These are phyloP conservation scores for Limonius californicus DNA, from an alignment of 1,140 invertebrate genomes.

Conservation along the genomic window DNA sequence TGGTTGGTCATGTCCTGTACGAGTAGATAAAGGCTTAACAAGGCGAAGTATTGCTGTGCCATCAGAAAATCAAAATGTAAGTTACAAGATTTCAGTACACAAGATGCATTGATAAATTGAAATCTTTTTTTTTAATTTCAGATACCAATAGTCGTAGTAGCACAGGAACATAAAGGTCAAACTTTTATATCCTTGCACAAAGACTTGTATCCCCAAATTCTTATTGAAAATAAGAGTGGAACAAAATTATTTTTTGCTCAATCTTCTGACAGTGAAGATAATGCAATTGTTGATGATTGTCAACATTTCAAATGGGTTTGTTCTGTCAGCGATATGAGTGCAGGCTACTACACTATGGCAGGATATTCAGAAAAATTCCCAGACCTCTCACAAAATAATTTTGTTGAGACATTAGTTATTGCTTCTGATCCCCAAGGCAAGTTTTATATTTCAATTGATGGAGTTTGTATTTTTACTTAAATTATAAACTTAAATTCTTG, in stretches of 20 bases:
- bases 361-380: slow-evolving; percentile 43
- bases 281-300: slow-evolving; percentile 33
- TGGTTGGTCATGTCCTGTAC: slow-evolving; percentile 54
- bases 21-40: slow-evolving; percentile 50
- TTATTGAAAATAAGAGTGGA: slow-evolving; percentile 41
- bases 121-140: slow-evolving; percentile 18
- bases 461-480: neutral
- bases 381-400: slow-evolving; percentile 35
- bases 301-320: slow-evolving; percentile 44
- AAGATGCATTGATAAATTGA: neutral
- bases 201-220: slow-evolving; percentile 53
- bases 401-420: slow-evolving; percentile 34
- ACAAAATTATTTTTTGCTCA: slow-evolving; percentile 39
- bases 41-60: slow-evolving; percentile 48
- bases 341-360: slow-evolving; percentile 45
- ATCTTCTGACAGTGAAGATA: slow-evolving; percentile 26
- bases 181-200: slow-evolving; percentile 56
- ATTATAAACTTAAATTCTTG: no score
- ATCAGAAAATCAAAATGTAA: slow-evolving; percentile 32
- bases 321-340: slow-evolving; percentile 30
- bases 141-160: slow-evolving; percentile 52
- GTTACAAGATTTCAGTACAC: slow-evolving; percentile 17
- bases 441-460: neutral
- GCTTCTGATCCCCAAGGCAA: slow-evolving; percentile 31
- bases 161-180: slow-evolving; percentile 54